Evolutionary conservation across 37 sponge, comb jelly and placozoan genomes (phyloP).

Genomic region (Theonella swinhoei): DNA sequence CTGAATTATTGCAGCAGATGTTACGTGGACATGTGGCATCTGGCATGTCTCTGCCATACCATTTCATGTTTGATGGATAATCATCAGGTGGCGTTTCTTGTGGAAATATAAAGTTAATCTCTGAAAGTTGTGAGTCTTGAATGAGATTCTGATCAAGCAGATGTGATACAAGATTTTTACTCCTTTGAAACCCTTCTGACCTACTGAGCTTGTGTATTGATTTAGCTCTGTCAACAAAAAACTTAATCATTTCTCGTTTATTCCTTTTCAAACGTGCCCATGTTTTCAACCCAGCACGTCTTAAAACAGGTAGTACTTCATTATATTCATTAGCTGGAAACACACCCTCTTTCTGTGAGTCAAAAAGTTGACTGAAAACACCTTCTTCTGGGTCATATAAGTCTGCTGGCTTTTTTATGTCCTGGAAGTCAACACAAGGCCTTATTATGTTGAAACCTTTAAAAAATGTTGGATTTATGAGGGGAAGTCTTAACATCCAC

Average conservation of each 20-base stretch:
- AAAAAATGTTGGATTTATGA: background rate
- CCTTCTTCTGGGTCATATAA: slow-evolving; percentile 45
- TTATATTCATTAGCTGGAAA: slow-evolving; percentile 27
- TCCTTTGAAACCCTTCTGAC: background rate
- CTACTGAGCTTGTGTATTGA: slow-evolving; percentile 10
- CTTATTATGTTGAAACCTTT: background rate
- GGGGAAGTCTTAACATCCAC: slow-evolving; percentile 37
- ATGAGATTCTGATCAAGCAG: no score
- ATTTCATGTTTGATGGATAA: slow-evolving; percentile 10
- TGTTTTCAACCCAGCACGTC: slow-evolving; percentile 22
- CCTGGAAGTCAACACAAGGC: background rate
- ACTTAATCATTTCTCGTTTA: background rate
- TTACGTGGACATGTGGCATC: background rate
- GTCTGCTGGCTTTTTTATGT: slow-evolving; percentile 1
- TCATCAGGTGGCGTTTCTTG: slow-evolving; percentile 2
- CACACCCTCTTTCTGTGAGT: slow-evolving; percentile 1
- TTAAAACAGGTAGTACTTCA: background rate
- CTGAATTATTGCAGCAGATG: background rate
- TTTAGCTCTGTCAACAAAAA: slow-evolving; percentile 21
- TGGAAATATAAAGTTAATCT: slow-evolving; percentile 32
- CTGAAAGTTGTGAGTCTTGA: background rate
- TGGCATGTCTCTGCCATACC: slow-evolving; percentile 27
- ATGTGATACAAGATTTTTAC: background rate
- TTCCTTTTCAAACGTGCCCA: slow-evolving; percentile 24
- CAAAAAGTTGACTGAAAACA: slow-evolving; percentile 27